Evolutionary conservation across 1,140 invertebrate species (phyloP).

Genomic region (Mactra quadrangularis): DNA sequence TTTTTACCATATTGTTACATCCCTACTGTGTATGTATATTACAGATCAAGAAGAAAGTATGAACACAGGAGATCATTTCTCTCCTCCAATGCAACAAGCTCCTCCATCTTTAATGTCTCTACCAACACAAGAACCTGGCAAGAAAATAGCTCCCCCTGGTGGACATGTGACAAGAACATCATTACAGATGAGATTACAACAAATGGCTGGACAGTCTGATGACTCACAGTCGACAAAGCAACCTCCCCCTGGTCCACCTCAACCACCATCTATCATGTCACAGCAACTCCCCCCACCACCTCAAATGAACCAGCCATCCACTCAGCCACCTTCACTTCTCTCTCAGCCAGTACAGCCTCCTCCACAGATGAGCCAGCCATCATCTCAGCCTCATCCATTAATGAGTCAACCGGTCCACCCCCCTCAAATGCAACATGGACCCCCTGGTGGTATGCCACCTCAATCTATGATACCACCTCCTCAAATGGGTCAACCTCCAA

Average conservation of each 20-base stretch:
- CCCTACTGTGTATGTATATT: no score
- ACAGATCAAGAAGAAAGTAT: conserved; percentile 21
- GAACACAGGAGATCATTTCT: conserved; percentile 18
- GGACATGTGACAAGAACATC: conserved; percentile 39
- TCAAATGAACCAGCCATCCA: neutral
- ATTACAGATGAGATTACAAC: conserved; percentile 53
- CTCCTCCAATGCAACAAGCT: neutral
- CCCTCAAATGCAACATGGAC: conserved; percentile 18
- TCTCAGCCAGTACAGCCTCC: conserved; percentile 36
- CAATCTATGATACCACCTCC: conserved; percentile 12
- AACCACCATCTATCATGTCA: conserved; percentile 11
- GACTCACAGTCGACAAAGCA: neutral
- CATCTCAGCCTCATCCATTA: neutral
- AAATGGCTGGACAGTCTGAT: conserved; percentile 49
- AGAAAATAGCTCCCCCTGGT: neutral
- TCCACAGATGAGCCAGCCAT: conserved; percentile 1
- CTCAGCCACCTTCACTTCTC: conserved; percentile 17
- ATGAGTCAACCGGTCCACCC: conserved; percentile 8
- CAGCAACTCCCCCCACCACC: conserved; percentile 11
- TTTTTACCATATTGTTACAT: no score
- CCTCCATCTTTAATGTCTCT: conserved; percentile 36
- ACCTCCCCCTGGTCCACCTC: conserved; percentile 7
- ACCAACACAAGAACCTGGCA: neutral
- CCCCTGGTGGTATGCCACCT: conserved; percentile 30
- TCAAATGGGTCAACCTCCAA: conserved; percentile 11